Evolutionary conservation across 2,113 vertebrate genomes (phyloP), one percentile per base, ranked within the genome.

Genomic region (Oostethus manadensis): DNA sequence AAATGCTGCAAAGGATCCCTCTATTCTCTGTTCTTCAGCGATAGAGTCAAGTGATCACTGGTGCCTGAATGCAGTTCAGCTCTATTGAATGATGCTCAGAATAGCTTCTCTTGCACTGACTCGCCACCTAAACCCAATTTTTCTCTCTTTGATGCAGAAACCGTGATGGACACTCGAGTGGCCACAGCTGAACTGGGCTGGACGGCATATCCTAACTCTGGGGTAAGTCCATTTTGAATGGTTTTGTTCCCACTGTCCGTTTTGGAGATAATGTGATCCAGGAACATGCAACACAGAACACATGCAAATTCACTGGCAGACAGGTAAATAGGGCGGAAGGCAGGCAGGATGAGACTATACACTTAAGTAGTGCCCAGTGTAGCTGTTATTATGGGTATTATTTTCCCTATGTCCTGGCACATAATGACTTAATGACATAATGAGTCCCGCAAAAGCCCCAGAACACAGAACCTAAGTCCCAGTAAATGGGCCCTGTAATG

Each of bases 141-240:
- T 76, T 78, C 62, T 84, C 76, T 44, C 81, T 70, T 66, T 72
- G 64, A 70, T 86, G 38, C 90, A 98, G 97, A 98, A 88, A 98
- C 96, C 0, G 72, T 99, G 86, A 94, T 99, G 97, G 97, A 98
- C 87, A 98, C 97, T 3, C 92, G 97, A 77, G 96, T 94, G 8
- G 97, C 97, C 20, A 99, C 97, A 3, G 97, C 97, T 68, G 97
- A 99, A 86, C 90, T 99, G 75, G 97, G 97, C 64, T 99, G 97
- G 97, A 98, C 94, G 0, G 96, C 97, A 33, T 96, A 96, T 88
- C 97, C 97, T 17, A 89, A 95, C 18, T 95, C 96, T 4, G 97
- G 97, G 92, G 97, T 99, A 83, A 97, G 97, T 91, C 3, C 0
- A 0, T 38, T 58, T 56, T 20, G 40, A 2, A 46, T 42, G 16